Conservation (phyloP, 2,797 vertebrate genomes). For the Trachops cirrhosus region DNA sequence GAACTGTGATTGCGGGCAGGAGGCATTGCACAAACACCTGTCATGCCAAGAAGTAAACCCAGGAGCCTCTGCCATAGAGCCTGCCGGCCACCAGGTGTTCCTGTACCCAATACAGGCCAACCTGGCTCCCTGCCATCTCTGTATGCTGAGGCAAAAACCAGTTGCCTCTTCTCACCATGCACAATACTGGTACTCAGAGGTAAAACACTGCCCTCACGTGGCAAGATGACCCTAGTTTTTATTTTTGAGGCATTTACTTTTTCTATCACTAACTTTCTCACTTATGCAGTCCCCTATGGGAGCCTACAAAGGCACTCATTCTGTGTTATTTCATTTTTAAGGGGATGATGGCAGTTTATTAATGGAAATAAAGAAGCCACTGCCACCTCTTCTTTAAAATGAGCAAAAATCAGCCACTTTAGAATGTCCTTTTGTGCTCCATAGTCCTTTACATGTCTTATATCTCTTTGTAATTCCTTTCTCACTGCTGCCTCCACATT, state of each 20-base stretch:
- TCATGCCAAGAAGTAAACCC: not conserved
- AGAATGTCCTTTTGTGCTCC: not conserved
- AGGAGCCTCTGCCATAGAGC: not conserved
- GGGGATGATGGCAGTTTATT: not conserved
- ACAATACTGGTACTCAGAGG: too few species aligned
- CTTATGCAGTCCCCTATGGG: not conserved
- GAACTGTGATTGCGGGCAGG: not conserved
- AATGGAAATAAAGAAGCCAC: not conserved
- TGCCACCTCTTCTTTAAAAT: not conserved
- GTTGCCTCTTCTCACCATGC: rapidly evolving
- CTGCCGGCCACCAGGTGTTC: not conserved
- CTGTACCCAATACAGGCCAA: not conserved
- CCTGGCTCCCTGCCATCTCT: not conserved
- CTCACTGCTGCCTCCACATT: not conserved
- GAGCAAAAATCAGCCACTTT: not conserved
- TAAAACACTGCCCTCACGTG: not conserved
- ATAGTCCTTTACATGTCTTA: not conserved
- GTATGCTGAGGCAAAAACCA: not conserved
- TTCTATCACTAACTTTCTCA: not conserved
- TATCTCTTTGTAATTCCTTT: not conserved
- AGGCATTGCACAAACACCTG: not conserved
- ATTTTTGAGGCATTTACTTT: not conserved
- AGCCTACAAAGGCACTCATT: not conserved
- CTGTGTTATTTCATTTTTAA: not conserved
- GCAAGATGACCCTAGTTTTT: not conserved